Base-by-base conservation (phyloP, 2,113 vertebrate species). In the Pelusios castaneus region DNA sequence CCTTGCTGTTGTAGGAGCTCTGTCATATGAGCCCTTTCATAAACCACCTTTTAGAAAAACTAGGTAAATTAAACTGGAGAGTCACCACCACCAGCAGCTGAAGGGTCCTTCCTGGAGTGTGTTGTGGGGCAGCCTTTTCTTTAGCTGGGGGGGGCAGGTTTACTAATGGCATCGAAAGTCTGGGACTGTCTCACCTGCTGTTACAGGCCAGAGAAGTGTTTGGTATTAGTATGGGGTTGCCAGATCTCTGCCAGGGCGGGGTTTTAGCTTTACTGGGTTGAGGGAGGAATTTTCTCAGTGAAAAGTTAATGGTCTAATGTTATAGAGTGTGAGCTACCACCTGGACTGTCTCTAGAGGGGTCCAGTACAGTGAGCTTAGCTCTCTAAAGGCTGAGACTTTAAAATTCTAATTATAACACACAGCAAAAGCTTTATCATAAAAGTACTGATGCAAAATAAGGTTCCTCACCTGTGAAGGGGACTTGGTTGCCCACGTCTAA, bases 121-220 rank as follows among this genome's bases (percentile, higher is more conserved):
- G 85, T 38, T 75, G 5, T 83, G 73, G 22, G 51, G 56, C 22
- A 77, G 91, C 82, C 89, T 80, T 52, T 93, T 51, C 29, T 49
- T 52, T 87, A 14, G 5, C 1, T 84, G 10, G 12, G 17, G 75
- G 9, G 84, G 80, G 11, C 1, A 87, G 88, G 54, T 70, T 51
- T 49, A 41, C 9, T 29, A 4, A n/a, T 73, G 70, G 51, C 14
- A 4, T 51, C 24, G 34, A 17, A 77, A 3, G 55, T 27, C 31
- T 7, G 70, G 84, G 94, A 80, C 87, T 86, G 45, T 34, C 92
- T 94, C 92, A 92, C 84, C 91, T 96, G 89, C 92, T 89, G 89
- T 88, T 89, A 81, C 84, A 45, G 84, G 85, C 77, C n/a, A 22
- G n/a, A 10, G 34, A 19, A 70, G 76, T 85, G 85, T 73, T 31